Evolutionary conservation across 2,888 invertebrate species (phyloP), one percentile per base, ranked within the genome.

Genomic region (Piscicola geometra): DNA sequence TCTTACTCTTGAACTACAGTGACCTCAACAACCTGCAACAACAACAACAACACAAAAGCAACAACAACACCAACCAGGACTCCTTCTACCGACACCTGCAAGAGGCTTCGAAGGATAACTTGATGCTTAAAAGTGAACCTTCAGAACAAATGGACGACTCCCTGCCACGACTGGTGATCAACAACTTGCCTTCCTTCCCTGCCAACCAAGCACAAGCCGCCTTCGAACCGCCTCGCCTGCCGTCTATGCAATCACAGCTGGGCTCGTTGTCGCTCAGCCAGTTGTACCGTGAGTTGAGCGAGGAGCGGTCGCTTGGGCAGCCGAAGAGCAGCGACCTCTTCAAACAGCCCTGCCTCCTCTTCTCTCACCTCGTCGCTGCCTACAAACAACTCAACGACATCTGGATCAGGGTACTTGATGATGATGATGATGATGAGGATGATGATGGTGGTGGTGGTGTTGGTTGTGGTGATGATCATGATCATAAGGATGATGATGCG

Each of bases 381-480:
- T 78, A 69, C 74, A 71, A 70, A 28, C 78, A 77, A 70, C 71
- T 78, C 28, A 68, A 77, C 41, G 73, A 75, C 41, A 77, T 78
- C 36, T 52, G 67, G 70, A 75, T 66, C 66, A 72, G 78, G 71
- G 78, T 78, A 56, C n/a, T 60, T 35, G 9, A 66, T 15, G 66
- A 30, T 28, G 9, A 15, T n/a, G 9, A 15, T 9, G n/a, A 30
- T 15, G n/a, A 66, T 15, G 66, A n/a, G 9, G 9, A 66, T 30
- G 9, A 9, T 47, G 9, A 47, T 47, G 21, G 9, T 15, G 21
- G 50, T 21, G 21, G 9, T 47, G 21, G 50, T 15, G 21, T 47
- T 47, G 9, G 9, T 47, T 47, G 9, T n/a, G n/a, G n/a, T n/a
- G n/a, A n/a, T n/a, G n/a, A n/a, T n/a, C n/a, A n/a, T n/a, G n/a